Conservation (phyloP, 2,797 vertebrate genomes). For the Parotocinclus haroldoi region DNA sequence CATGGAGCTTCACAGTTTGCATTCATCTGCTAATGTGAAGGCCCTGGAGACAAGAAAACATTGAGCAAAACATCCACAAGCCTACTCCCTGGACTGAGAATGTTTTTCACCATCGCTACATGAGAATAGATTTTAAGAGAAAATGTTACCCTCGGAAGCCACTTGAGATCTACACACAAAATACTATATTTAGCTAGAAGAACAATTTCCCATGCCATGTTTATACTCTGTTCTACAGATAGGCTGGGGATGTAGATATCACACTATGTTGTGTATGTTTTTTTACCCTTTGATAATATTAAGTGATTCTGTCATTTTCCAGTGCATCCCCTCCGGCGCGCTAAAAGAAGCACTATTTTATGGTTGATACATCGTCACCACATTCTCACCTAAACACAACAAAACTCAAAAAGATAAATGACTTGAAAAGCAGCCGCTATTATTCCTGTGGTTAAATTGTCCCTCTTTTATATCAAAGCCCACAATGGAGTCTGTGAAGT, state of each 20-base stretch:
- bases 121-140: too few species aligned
- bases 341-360: too few species aligned
- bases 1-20: too few species aligned
- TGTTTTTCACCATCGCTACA: background rate
- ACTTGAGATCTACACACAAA: background rate
- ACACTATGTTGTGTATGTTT: too few species aligned
- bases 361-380: conserved; percentile 14
- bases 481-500: conserved; percentile 22
- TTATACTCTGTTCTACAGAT: background rate
- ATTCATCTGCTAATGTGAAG: background rate
- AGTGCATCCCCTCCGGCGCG: too few species aligned
- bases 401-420: conserved; percentile 14
- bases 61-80: background rate
- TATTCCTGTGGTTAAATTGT: conserved; percentile 21
- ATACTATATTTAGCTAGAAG: background rate
- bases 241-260: too few species aligned
- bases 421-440: conserved; percentile 8
- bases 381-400: conserved; percentile 22
- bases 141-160: background rate
- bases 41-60: background rate
- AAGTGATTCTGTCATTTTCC: too few species aligned
- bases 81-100: background rate
- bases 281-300: too few species aligned
- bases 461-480: conserved; percentile 27
- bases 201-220: background rate